Evolutionary conservation across 2,113 vertebrate genomes (phyloP), one percentile per base, ranked within the genome.

Genomic region (Oceanodroma tethys): DNA sequence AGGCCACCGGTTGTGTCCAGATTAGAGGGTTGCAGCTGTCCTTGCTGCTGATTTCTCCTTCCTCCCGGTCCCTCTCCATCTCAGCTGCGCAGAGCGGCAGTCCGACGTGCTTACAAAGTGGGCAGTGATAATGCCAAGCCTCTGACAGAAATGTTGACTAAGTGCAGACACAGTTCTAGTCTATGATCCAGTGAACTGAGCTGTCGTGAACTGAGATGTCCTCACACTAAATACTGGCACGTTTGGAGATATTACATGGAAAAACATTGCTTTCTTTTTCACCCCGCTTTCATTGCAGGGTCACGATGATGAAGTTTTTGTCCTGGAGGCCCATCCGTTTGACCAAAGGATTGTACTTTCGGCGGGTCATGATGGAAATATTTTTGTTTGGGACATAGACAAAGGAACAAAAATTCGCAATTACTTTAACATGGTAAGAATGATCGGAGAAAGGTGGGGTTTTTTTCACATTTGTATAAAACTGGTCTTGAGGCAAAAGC

Each of bases 341-440:
- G 99, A 99, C 98, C 98, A 99, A 90, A 98, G 99, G 93, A 99
- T 99, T 93, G 98, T 99, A 91, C 98, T 99, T n/a, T 99, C 99
- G 3, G 99, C 99, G 0, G 99, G 99, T 63, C 99, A 99, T 1
- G 99, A 99, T 84, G 99, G 99, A 78, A 99, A 99, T 97, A 99
- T 99, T 97, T 99, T 99, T 95, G 98, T 99, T 94, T 99, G 99
- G 99, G 99, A 99, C 94, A 98, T 99, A 95, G 98, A 98, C 92
- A 99, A 98, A 98, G 99, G 99, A 95, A 98, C 98, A 71, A 99
- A 99, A 98, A 99, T 99, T 79, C 98, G 99, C 70, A 99, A 99
- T 98, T 99, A 99, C 95, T 99, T 99, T 88, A 99, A 99, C 95
- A 99, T 99, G 99, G 99, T 99, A 98, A 98, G 95, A 47, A 53